phyloP scores from a whole-genome alignment of 2,888 invertebrate species.

The Sarcophaga caerulescens region DNA sequence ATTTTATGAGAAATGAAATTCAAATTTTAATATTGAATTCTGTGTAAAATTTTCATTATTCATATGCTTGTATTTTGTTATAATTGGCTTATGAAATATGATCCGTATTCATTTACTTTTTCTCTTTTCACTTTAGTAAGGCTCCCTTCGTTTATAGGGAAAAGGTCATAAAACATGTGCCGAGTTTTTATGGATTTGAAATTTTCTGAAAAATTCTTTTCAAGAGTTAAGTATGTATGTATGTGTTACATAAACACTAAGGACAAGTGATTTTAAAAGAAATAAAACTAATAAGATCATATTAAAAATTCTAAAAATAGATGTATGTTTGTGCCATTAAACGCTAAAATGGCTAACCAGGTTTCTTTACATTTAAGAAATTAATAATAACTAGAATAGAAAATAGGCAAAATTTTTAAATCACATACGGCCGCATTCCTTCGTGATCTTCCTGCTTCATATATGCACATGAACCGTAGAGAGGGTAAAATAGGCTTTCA shows the following conservation, averaged over 20 bases:
- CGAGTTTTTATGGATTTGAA: too few relatives aligned
- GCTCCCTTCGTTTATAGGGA: background rate
- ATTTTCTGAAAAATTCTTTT: too few relatives aligned
- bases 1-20: conserved; percentile 56
- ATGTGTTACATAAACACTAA: background rate
- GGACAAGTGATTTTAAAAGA: conserved; percentile 22
- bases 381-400: too few relatives aligned
- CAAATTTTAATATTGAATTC: conserved; percentile 40
- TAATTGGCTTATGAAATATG: conserved; percentile 61
- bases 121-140: background rate
- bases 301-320: background rate
- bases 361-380: too few relatives aligned
- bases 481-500: too few relatives aligned
- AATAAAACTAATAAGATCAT: conserved; percentile 13
- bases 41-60: conserved; percentile 9
- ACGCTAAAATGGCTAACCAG: too few relatives aligned
- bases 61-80: conserved; percentile 15
- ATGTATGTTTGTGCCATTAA: too few relatives aligned
- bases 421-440: too few relatives aligned
- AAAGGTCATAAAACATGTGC: background rate
- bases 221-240: too few relatives aligned
- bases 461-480: too few relatives aligned
- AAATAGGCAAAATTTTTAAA: too few relatives aligned
- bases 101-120: conserved; percentile 14
- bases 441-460: too few relatives aligned